Conservation (phyloP, 1,140 invertebrate species). For the Aphidius gifuensis region DNA sequence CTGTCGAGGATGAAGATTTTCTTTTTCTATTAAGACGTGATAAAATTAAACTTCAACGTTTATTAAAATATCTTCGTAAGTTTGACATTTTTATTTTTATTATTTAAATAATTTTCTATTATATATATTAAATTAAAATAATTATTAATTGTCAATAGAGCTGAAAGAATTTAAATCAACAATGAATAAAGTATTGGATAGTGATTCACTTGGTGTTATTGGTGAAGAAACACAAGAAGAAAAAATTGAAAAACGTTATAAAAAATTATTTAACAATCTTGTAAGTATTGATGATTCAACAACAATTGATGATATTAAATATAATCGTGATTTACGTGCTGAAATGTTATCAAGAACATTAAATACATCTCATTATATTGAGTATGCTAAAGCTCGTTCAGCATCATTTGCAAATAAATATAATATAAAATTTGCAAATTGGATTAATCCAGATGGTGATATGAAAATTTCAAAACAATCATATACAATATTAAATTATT, state of each 20-base stretch:
- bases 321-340: conserved; percentile 45
- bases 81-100: conserved; percentile 1
- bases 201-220: conserved; percentile 24
- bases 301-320: conserved; percentile 45
- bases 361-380: conserved; percentile 48
- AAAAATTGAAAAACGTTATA: conserved; percentile 27
- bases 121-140: not conserved
- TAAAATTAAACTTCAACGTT: conserved; percentile 58
- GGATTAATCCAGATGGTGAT: conserved; percentile 54
- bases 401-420: conserved; percentile 54
- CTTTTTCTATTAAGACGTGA: conserved; percentile 63
- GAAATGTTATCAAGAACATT: conserved; percentile 48
- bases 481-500: conserved; percentile 60
- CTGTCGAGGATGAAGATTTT: conserved; percentile 54
- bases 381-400: conserved; percentile 55
- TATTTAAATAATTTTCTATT: not conserved
- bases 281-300: conserved; percentile 50
- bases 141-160: conserved; percentile 31
- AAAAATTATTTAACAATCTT: conserved; percentile 39
- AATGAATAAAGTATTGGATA: conserved; percentile 36
- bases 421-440: conserved; percentile 58
- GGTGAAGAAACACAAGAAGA: conserved; percentile 25
- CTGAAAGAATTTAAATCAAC: conserved; percentile 44
- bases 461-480: conserved; percentile 55
- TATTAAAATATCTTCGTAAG: conserved; percentile 60